These are phyloP conservation scores for Rachycentron canadum DNA, from an alignment of 2,797 vertebrate genomes.

Conservation along the genomic window DNA sequence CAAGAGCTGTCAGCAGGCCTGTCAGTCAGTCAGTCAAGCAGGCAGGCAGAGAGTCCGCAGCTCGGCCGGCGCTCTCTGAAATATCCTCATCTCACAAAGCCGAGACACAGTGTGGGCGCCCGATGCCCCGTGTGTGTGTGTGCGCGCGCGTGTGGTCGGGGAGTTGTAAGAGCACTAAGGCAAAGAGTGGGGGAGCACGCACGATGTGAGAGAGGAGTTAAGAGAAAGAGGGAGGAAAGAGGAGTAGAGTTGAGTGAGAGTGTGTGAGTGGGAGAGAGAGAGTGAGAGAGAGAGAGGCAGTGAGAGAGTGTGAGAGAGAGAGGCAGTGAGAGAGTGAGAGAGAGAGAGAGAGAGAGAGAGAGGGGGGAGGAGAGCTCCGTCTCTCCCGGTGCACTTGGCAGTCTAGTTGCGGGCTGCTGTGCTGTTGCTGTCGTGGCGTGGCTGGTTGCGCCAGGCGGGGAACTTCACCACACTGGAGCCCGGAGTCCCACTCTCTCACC, in stretches of 20 bases:
- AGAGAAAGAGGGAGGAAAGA: constrained; percentile 48
- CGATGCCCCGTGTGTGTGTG: constrained; percentile 14
- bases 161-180: constrained; percentile 64
- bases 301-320: constrained; percentile 37
- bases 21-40: constrained; percentile 58
- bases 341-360: constrained; percentile 61
- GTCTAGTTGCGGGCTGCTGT: constrained; percentile 89
- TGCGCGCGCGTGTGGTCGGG: constrained; percentile 32
- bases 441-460: constrained; percentile 86
- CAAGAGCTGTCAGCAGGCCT: constrained; percentile 58
- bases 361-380: constrained; percentile 79
- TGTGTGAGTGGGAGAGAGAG: constrained; percentile 52
- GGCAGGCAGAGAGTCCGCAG: constrained; percentile 41
- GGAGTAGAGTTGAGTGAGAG: constrained; percentile 68
- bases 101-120: constrained; percentile 66
- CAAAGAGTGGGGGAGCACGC: constrained; percentile 48
- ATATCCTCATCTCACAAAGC: constrained; percentile 58
- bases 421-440: constrained; percentile 88
- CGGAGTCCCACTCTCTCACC: constrained; percentile 88
- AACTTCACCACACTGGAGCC: constrained; percentile 90
- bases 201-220: constrained; percentile 53
- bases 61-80: constrained; percentile 59
- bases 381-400: constrained; percentile 88
- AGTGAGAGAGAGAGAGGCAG: constrained; percentile 49
- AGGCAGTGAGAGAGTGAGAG: constrained; percentile 52